Percentiles rank a stretch among this genome's conserved stretches.
phyloP scores from a whole-genome alignment of 2,888 invertebrate species.

The Galerucella pusilla region DNA sequence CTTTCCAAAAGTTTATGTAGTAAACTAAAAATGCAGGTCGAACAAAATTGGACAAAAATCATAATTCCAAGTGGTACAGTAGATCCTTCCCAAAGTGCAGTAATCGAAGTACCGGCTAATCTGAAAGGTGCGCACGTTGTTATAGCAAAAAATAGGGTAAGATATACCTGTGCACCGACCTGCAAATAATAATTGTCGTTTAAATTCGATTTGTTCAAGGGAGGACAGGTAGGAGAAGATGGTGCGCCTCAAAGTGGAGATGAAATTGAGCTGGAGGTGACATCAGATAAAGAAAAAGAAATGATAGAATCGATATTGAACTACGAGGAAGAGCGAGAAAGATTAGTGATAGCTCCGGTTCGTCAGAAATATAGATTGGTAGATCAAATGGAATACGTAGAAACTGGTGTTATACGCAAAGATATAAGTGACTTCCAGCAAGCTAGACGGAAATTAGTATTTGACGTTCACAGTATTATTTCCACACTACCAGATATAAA shows the following conservation, averaged over 20 bases:
- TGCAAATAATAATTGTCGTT: not conserved
- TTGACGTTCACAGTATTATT: constrained; percentile 15
- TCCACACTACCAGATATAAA: constrained; percentile 13
- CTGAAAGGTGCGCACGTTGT: constrained; percentile 54
- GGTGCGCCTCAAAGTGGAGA: constrained; percentile 7
- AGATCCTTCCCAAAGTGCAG: constrained; percentile 56
- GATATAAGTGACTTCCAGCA: constrained; percentile 30
- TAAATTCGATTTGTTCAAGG: not conserved
- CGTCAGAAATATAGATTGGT: constrained; percentile 27
- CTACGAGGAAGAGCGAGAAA: constrained; percentile 12
- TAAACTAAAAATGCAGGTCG: not conserved
- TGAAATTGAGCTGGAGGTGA: constrained; percentile 8
- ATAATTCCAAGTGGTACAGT: constrained; percentile 58
- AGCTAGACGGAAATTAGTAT: constrained; percentile 28
- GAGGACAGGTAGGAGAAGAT: not conserved
- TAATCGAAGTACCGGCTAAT: constrained; percentile 57
- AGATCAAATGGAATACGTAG: constrained; percentile 35
- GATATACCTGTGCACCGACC: not conserved
- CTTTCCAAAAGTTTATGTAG: not conserved
- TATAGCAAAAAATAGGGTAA: constrained; percentile 45
- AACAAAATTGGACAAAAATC: constrained; percentile 45
- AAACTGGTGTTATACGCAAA: constrained; percentile 26
- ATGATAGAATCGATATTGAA: constrained; percentile 11
- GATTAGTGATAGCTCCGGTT: constrained; percentile 9
- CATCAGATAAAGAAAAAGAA: constrained; percentile 10